A percentile compares a stretch with the other conserved stretches of the same genome.
These are phyloP conservation scores for Scaptomyza cyrtandrae DNA, from an alignment of 2,888 invertebrate species.

Conservation along the genomic window DNA sequence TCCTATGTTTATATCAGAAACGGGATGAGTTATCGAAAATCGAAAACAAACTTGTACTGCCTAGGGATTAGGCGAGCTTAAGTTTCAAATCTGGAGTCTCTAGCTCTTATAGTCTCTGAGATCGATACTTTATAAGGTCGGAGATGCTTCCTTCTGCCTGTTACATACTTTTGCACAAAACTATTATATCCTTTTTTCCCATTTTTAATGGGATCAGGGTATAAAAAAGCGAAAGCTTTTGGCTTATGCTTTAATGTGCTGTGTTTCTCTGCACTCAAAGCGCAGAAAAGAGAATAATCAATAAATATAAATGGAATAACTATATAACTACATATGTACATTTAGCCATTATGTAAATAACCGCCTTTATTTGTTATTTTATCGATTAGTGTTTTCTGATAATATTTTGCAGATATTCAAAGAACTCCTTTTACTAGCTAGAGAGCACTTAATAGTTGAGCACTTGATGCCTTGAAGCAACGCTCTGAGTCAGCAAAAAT, in stretches of 20 bases:
- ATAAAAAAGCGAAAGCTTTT: conserved; percentile 51
- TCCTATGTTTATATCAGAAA: no score
- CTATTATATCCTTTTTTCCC: no score
- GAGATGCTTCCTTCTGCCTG: no score
- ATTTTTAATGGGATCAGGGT: no score
- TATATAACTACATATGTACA: background rate
- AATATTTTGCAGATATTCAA: background rate
- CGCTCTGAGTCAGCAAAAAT: conserved; percentile 70
- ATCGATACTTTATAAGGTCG: no score
- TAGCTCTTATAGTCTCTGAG: no score
- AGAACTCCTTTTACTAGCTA: conserved; percentile 2
- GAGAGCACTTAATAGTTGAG: conserved; percentile 10
- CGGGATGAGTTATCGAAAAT: no score
- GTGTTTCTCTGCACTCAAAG: conserved; percentile 21
- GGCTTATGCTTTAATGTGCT: conserved; percentile 46
- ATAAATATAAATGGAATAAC: conserved; percentile 9
- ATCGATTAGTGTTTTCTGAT: conserved; percentile 1
- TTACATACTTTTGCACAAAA: no score
- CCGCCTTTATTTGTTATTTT: background rate
- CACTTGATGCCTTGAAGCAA: conserved; percentile 38
- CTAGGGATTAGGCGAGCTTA: no score
- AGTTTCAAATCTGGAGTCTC: no score
- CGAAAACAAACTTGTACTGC: no score
- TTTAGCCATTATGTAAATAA: background rate
- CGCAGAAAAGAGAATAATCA: conserved; percentile 29